Conservation (phyloP, 2,888 invertebrate species). For the Andrena trimmerana region DNA sequence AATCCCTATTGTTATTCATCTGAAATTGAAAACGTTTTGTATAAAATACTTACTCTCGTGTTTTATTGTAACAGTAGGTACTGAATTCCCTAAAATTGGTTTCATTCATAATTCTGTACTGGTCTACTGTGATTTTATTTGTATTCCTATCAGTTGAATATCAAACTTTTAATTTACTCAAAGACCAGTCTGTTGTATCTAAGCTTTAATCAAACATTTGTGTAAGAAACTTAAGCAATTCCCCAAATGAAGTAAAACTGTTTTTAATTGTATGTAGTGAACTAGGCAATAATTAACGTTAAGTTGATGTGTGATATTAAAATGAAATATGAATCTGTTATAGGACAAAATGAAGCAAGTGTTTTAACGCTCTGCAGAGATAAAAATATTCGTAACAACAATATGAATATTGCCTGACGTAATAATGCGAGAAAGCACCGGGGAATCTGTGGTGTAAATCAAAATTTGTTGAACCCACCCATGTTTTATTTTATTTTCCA, state of each 20-base stretch:
- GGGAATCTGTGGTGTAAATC: background rate
- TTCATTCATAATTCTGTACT: background rate
- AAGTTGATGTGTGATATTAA: no score
- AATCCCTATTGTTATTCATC: no score
- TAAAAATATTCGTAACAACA: no score
- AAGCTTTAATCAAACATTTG: background rate
- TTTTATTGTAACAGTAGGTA: no score
- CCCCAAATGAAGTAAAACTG: background rate
- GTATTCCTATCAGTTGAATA: background rate
- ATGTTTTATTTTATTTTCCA: background rate
- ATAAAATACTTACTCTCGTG: no score
- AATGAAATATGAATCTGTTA: no score
- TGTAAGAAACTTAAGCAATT: conserved; percentile 5
- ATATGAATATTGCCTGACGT: background rate
- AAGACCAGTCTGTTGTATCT: background rate
- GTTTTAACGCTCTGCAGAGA: no score
- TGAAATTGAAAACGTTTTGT: no score
- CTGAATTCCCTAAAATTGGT: background rate
- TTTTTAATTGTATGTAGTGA: no score
- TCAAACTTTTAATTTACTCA: background rate
- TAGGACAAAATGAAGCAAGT: no score
- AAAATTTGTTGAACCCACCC: background rate
- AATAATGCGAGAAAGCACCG: background rate
- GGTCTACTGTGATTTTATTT: background rate
- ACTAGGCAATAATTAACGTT: no score